Percentiles rank a stretch among this genome's conserved stretches.
Evolutionary conservation across 2,113 vertebrate genomes (phyloP).

Genomic region (Fulica atra): DNA sequence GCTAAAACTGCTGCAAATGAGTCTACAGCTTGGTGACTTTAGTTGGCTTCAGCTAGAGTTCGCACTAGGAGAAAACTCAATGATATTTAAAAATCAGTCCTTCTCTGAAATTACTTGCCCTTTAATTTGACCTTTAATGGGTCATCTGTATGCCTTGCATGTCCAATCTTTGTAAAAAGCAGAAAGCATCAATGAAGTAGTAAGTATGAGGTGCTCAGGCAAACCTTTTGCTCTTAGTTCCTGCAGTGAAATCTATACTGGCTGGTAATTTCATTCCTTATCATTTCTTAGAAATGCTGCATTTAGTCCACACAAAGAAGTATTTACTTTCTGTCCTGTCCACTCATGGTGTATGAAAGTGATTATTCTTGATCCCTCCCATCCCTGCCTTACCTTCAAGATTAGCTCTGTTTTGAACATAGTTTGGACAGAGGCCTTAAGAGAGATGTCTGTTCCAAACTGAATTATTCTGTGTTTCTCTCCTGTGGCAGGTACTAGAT

Average conservation of each 20-base stretch:
- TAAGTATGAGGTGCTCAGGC: neutral
- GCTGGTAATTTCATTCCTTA: neutral
- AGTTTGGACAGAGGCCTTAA: neutral
- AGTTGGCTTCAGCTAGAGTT: neutral
- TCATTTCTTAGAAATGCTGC: neutral
- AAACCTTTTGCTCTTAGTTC: neutral
- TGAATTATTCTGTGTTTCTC: neutral
- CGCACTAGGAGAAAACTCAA: neutral
- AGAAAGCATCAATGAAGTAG: neutral
- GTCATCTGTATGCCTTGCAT: neutral
- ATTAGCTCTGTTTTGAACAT: neutral
- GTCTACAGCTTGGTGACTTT: neutral
- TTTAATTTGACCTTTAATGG: neutral
- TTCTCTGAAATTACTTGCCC: neutral
- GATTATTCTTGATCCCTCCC: neutral
- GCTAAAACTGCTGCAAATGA: neutral
- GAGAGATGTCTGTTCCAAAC: neutral
- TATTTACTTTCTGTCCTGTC: neutral
- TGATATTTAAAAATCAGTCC: neutral
- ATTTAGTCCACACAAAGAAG: conserved; percentile 5
- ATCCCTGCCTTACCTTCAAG: neutral
- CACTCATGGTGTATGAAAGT: neutral
- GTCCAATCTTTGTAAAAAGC: neutral
- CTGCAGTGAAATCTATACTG: neutral
- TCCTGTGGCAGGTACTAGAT: neutral